A percentile compares a stretch with the other conserved stretches of the same genome.
Conservation (phyloP, 92 coral and sea anemone species). For the Bergia puertoricense region DNA sequence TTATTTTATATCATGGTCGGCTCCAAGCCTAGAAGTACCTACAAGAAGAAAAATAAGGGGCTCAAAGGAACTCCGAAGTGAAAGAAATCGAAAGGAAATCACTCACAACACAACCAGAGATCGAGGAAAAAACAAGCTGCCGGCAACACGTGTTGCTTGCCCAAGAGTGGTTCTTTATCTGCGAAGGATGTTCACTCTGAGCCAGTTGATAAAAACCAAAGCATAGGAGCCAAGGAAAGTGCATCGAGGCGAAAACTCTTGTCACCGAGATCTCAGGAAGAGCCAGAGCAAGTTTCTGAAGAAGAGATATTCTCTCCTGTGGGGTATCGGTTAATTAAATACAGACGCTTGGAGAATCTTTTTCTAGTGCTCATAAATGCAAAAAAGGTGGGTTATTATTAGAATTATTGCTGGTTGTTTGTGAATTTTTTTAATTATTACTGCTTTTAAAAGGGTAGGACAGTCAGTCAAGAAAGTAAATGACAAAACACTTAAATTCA, state of each 20-base stretch:
- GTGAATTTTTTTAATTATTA: constrained; percentile 3
- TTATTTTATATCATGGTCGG: not conserved
- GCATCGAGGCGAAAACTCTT: constrained; percentile 24
- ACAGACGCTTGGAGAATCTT: not conserved
- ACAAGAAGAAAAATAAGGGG: constrained; percentile 12
- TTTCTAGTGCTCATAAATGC: constrained; percentile 2
- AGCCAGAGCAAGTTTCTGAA: constrained; percentile 3
- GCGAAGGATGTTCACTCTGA: not conserved
- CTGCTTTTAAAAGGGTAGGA: not conserved
- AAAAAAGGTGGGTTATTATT: not conserved
- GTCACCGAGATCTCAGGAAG: not conserved
- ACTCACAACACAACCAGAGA: not conserved
- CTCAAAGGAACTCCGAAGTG: constrained; percentile 12
- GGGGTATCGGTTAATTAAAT: constrained; percentile 26
- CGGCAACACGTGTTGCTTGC: not conserved
- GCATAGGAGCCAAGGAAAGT: constrained; percentile 23
- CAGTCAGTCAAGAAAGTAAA: not conserved
- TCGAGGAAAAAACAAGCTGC: constrained; percentile 3
- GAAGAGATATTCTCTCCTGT: constrained; percentile 24
- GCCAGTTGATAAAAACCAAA: not conserved
- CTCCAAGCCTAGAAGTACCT: constrained; percentile 2
- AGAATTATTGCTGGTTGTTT: not conserved
- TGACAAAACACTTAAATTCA: not conserved
- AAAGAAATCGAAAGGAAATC: not conserved
- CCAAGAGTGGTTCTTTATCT: not conserved